Evolutionary conservation across 1,140 invertebrate species (phyloP), one percentile per base, ranked within the genome.

Genomic region (Lasioglossum baleicum): DNA sequence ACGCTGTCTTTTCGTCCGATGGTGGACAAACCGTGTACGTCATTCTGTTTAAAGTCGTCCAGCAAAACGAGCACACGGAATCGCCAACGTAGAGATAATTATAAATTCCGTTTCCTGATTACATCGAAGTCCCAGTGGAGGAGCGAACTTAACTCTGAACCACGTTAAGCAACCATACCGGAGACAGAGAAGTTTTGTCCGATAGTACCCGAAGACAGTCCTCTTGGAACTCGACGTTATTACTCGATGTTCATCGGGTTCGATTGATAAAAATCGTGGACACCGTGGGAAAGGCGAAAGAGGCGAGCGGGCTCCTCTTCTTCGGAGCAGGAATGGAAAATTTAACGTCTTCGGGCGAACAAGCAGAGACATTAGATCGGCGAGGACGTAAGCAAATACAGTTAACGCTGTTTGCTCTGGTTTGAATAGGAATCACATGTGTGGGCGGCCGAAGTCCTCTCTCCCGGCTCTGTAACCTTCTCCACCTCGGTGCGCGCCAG

Each of bases 401-500:
- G 90, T 90, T 90, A 91, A 90, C 88, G 63, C 84, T 92, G 85
- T 92, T 92, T 92, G 86, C 89, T 86, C 77, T 87, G 87, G 83
- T 87, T 90, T 89, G 84, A 88, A 91, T 85, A 87, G 86, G 75
- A 87, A 80, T 88, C 86, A 83, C 87, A 86, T 87, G 88, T 90
- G 87, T 87, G 87, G 44, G 80, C 81, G 80, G 60, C 63, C 72
- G 70, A 77, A 66, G 78, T 66, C 82, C 76, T 79, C 61, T 76
- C 67, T 76, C 67, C 42, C 42, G 42, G 42, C 75, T 72, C 65
- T 73, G 74, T 74, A 77, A 84, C 76, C 75, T 83, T 60, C 66
- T 84, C 67, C 73, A 78, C 72, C 66, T 83, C 83, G 68, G 73
- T 75, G 77, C 75, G 75, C 74, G 73, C 60, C 73, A 63, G n/a